phyloP scores from a whole-genome alignment of 2,113 vertebrate genomes.

The Epinephelus lanceolatus region DNA sequence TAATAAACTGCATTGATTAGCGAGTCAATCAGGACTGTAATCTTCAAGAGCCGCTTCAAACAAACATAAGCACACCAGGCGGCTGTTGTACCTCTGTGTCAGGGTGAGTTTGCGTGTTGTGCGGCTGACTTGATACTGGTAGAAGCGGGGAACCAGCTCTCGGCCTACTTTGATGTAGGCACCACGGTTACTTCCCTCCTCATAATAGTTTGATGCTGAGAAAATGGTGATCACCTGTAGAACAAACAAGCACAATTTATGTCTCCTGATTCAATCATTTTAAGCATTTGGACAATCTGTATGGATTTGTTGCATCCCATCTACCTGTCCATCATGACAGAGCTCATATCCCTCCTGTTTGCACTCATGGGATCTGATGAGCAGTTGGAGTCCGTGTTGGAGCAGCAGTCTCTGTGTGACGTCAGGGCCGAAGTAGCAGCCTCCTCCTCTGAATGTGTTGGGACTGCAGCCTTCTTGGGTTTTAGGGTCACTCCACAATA shows the following conservation, averaged over 20 bases:
- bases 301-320: background rate
- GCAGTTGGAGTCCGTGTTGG: constrained; percentile 89
- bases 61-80: constrained; percentile 3
- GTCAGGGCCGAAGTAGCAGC: constrained; percentile 97
- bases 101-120: constrained; percentile 86
- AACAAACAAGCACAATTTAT: constrained; percentile 3
- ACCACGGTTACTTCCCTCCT: constrained; percentile 95
- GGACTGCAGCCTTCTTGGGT: constrained; percentile 89
- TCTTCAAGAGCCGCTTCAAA: background rate
- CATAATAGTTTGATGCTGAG: constrained; percentile 98
- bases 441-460: constrained; percentile 92
- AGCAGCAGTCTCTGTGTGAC: constrained; percentile 88
- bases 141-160: constrained; percentile 87
- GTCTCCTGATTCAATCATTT: background rate
- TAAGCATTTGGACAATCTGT: background rate
- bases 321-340: constrained; percentile 93
- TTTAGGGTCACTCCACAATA: constrained; percentile 97
- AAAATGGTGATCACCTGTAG: constrained; percentile 95
- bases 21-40: too few species aligned
- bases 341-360: constrained; percentile 95
- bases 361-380: constrained; percentile 97
- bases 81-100: constrained; percentile 86
- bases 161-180: constrained; percentile 92
- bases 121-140: constrained; percentile 93
- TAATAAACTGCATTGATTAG: too few species aligned